phyloP scores from a whole-genome alignment of 2,113 vertebrate species.

The Piaya cayana region DNA sequence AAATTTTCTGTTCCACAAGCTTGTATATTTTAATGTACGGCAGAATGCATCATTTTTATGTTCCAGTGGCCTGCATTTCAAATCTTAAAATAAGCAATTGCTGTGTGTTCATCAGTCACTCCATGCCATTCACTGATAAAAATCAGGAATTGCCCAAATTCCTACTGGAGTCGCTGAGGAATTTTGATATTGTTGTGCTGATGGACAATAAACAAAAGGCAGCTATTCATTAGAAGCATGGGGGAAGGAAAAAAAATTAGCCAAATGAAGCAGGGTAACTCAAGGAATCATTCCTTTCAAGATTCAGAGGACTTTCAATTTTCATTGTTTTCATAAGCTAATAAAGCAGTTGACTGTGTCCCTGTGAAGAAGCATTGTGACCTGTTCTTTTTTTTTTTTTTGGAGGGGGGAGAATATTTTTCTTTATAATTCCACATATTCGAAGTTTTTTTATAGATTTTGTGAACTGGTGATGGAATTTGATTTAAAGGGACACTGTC shows the following conservation, averaged over 20 bases:
- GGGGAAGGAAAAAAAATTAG: neutral
- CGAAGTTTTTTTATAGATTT: slow-evolving; percentile 31
- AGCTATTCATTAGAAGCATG: neutral
- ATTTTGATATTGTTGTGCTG: neutral
- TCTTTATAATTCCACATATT: slow-evolving; percentile 30
- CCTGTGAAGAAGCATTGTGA: neutral
- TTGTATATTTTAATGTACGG: neutral
- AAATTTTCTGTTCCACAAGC: neutral
- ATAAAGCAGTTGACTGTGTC: slow-evolving; percentile 32
- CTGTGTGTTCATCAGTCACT: neutral
- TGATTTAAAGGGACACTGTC: slow-evolving; percentile 49
- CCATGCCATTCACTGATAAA: neutral
- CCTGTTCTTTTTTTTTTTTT: neutral
- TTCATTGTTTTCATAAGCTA: neutral
- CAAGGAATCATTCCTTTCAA: neutral
- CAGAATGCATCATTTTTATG: neutral
- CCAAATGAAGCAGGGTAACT: neutral
- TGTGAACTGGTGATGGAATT: slow-evolving; percentile 53
- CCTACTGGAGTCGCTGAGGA: neutral
- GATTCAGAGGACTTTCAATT: neutral
- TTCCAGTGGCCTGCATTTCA: neutral
- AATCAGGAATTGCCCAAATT: neutral
- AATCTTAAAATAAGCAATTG: neutral
- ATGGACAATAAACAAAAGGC: slow-evolving; percentile 38
- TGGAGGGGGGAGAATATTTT: neutral